These are phyloP conservation scores for Sinohyriopsis cumingii DNA, from an alignment of 2,888 invertebrate genomes.

Conservation along the genomic window DNA sequence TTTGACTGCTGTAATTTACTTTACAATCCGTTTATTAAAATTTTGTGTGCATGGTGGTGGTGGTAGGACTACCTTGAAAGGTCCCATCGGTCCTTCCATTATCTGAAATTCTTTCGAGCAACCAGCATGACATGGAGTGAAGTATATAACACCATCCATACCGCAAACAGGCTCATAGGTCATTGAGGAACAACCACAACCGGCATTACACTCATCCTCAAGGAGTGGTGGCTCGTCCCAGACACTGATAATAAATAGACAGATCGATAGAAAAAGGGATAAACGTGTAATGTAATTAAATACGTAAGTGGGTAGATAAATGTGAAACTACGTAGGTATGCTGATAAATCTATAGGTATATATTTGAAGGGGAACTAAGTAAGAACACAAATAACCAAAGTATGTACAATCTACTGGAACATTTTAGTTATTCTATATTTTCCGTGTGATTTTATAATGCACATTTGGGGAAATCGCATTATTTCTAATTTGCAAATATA, in stretches of 20 bases:
- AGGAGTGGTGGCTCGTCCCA: slow-evolving; percentile 11
- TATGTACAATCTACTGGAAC: no score
- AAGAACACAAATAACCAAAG: no score
- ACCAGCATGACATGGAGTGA: slow-evolving; percentile 45
- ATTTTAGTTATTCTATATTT: no score
- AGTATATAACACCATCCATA: slow-evolving; percentile 34
- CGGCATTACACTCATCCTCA: slow-evolving; percentile 25
- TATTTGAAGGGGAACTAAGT: no score
- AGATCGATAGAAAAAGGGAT: neutral
- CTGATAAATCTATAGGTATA: no score
- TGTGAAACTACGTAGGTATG: no score
- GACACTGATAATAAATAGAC: slow-evolving; percentile 10
- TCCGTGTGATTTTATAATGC: no score
- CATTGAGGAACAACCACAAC: slow-evolving; percentile 35
- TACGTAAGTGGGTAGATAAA: no score
- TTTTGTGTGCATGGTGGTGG: no score
- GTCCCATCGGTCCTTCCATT: slow-evolving; percentile 43
- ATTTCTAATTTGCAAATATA: no score
- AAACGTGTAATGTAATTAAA: neutral
- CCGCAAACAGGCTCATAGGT: slow-evolving; percentile 43
- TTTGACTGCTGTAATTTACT: neutral
- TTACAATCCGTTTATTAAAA: no score
- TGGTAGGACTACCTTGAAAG: slow-evolving; percentile 31
- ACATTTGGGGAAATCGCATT: no score
- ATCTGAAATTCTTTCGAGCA: slow-evolving; percentile 31